Evolutionary conservation across 2,113 vertebrate species (phyloP), one percentile per base, ranked within the genome.

Genomic region (Hippocampus abdominalis): DNA sequence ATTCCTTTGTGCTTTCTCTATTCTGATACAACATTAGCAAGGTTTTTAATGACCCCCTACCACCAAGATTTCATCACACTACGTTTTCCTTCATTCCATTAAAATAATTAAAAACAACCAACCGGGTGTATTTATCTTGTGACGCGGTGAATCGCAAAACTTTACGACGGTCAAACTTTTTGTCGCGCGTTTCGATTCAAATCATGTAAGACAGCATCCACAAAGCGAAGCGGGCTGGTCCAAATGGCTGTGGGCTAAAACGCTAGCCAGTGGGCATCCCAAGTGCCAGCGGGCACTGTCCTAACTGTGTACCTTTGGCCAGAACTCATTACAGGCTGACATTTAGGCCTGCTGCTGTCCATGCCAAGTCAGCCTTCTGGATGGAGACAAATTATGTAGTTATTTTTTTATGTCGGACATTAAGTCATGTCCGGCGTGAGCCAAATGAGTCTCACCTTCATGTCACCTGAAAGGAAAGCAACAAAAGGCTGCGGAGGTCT

Each of bases 311-410:
- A 87, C 88, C 87, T 86, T 84, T 89, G 87, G 87, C 89, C 92
- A 92, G 90, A 91, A 87, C 87, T 89, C 89, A 90, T 90, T 91
- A 91, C 77, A 89, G 86, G 81, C 85, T 93, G 91, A 93, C 91
- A 93, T 92, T 92, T 92, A 91, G 88, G 86, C 84, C 80, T 82
- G 89, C 88, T 86, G 86, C 87, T 80, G 79, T 77, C 90, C 89
- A 88, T 90, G 89, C 92, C 89, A 92, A 91, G 87, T 89, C 88
- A 89, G 90, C 87, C 90, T 84, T 87, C 88, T 90, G 90, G 87
- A 91, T 88, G 88, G 78, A 90, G 88, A 91, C 89, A 90, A 91
- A 91, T 90, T 80, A 90, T 89, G 86, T 88, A 90, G 87, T 91
- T 89, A 84, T 88, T 90, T 91, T 60, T 90, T 90, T 88, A 90